phyloP scores from a whole-genome alignment of 2,888 invertebrate species.

The Lampropteryx suffumata region DNA sequence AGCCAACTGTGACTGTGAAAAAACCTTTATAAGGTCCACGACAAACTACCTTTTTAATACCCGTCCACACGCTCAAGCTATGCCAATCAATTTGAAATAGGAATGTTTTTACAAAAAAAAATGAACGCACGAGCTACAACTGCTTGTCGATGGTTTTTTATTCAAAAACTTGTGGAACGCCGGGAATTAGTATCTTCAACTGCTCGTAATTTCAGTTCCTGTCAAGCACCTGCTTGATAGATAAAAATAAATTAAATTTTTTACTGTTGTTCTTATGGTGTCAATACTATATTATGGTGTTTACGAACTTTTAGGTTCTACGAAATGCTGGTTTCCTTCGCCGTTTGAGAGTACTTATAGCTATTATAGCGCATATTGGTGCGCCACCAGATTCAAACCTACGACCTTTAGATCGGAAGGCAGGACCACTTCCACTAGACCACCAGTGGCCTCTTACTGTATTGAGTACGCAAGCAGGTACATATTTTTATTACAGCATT shows the following conservation, averaged over 20 bases:
- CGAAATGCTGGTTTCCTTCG: too few species aligned
- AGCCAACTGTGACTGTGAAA: conserved; percentile 37
- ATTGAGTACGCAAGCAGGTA: too few species aligned
- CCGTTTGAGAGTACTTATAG: too few species aligned
- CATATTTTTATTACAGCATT: too few species aligned
- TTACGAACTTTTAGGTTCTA: too few species aligned
- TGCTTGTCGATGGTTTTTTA: conserved; percentile 59
- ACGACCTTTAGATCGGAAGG: too few species aligned
- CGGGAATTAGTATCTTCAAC: conserved; percentile 7
- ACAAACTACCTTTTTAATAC: conserved; percentile 16
- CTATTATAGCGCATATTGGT: too few species aligned
- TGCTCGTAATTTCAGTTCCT: conserved; percentile 5
- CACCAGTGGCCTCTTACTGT: too few species aligned
- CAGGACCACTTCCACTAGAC: too few species aligned
- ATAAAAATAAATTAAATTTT: neutral
- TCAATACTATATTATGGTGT: too few species aligned
- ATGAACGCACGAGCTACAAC: conserved; percentile 61
- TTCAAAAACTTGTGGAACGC: conserved; percentile 6
- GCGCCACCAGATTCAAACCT: too few species aligned
- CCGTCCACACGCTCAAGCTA: conserved; percentile 21
- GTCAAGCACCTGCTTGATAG: conserved; percentile 14
- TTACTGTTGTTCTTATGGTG: too few species aligned
- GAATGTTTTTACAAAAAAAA: conserved; percentile 8
- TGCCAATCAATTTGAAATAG: conserved; percentile 38
- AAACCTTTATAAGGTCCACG: conserved; percentile 25